Evolutionary conservation across 2,113 vertebrate genomes (phyloP).

Genomic region (Morone chrysops): DNA sequence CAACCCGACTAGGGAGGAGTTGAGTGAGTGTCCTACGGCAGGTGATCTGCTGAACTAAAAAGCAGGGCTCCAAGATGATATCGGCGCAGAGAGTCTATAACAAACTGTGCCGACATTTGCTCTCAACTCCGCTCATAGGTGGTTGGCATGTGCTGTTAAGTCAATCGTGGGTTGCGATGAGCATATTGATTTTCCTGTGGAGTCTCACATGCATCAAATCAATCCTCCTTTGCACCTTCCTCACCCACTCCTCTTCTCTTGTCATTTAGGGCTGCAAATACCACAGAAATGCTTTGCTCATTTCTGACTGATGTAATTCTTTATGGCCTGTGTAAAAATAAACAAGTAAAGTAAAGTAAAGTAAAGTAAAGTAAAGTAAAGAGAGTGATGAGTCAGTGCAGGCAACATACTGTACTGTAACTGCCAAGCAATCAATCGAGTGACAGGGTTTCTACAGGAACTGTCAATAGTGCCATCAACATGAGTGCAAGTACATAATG

Average conservation of each 20-base stretch:
- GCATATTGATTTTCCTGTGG: constrained; percentile 69
- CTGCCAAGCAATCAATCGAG: constrained; percentile 32
- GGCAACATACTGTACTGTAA: constrained; percentile 20
- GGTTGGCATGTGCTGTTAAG: constrained; percentile 69
- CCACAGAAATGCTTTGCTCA: constrained; percentile 26
- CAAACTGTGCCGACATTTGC: constrained; percentile 62
- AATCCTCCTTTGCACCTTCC: constrained; percentile 51
- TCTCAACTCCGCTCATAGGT: constrained; percentile 54
- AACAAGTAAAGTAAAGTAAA: constrained; percentile 1
- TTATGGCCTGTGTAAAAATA: constrained; percentile 19
- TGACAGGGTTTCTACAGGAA: constrained; percentile 1
- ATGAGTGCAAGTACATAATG: constrained; percentile 28
- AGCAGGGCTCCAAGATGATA: constrained; percentile 43
- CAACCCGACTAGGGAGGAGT: constrained; percentile 27
- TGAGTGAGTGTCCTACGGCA: constrained; percentile 37
- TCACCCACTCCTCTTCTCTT: constrained; percentile 18
- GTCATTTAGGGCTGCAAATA: constrained; percentile 22
- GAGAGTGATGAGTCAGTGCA: constrained; percentile 25
- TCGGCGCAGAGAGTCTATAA: constrained; percentile 44
- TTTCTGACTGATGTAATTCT: constrained; percentile 45
- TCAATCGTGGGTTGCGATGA: constrained; percentile 61
- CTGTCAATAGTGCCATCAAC: constrained; percentile 24
- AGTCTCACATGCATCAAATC: constrained; percentile 59
- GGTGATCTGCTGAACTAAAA: constrained; percentile 43
- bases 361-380: too few relatives aligned